Evolutionary conservation across 2,888 invertebrate species (phyloP).

Genomic region (Eupsilia transversa): DNA sequence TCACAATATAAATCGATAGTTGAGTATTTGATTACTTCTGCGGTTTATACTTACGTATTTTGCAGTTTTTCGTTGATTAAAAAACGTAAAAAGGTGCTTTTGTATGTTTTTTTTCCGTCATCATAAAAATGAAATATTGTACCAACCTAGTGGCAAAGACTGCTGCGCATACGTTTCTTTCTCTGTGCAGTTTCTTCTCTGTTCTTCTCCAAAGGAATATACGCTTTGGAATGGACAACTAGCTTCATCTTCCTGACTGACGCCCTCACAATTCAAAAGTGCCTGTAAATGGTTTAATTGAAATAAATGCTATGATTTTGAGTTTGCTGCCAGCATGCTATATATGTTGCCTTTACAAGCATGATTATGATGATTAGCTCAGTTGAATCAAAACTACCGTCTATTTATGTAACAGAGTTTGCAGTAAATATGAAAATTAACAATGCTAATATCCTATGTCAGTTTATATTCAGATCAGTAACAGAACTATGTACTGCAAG

Average conservation of each 20-base stretch:
- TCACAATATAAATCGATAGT: neutral
- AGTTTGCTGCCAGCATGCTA: neutral
- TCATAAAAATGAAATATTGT: neutral
- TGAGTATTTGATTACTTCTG: neutral
- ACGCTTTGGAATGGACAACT: neutral
- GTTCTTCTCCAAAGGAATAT: neutral
- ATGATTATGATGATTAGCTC: neutral
- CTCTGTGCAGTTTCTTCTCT: neutral
- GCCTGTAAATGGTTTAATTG: neutral
- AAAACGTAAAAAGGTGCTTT: neutral
- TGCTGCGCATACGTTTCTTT: neutral
- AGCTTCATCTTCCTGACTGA: neutral
- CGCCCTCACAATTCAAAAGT: neutral
- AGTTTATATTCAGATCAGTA: conserved; percentile 17
- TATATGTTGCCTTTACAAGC: neutral
- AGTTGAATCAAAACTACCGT: conserved; percentile 3
- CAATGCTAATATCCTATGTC: conserved; percentile 35
- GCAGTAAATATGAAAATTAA: conserved; percentile 35
- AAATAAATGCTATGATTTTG: neutral
- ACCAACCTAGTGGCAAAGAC: no score
- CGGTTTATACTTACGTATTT: neutral
- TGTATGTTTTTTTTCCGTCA: neutral
- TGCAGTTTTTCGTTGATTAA: neutral
- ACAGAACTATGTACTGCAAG: conserved; percentile 25
- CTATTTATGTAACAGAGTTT: conserved; percentile 11